Percentiles rank a stretch among this genome's conserved stretches.
phyloP scores from a whole-genome alignment of 2,888 invertebrate genomes.

The Patella caerulea region DNA sequence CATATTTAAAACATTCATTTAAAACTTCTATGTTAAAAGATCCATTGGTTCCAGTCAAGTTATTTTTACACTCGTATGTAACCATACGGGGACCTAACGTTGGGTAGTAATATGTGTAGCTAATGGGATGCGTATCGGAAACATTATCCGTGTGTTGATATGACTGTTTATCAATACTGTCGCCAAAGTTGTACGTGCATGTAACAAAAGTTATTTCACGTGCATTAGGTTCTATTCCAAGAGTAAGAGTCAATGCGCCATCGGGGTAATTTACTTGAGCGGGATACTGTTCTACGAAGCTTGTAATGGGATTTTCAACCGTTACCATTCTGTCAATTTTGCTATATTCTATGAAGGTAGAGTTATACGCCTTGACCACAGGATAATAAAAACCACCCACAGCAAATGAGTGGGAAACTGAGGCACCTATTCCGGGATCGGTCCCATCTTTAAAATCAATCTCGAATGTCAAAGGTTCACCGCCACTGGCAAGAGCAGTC shows the following conservation, averaged over 20 bases:
- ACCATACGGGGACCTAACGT: constrained; percentile 15
- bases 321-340: neutral
- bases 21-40: neutral
- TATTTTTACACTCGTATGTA: constrained; percentile 16
- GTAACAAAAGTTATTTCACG: neutral
- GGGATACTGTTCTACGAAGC: neutral
- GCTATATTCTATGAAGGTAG: neutral
- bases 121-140: neutral
- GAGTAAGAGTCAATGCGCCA: neutral
- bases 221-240: neutral
- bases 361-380: neutral
- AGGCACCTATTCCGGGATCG: neutral
- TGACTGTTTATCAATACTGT: constrained; percentile 12
- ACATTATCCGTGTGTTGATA: constrained; percentile 12
- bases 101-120: constrained; percentile 2
- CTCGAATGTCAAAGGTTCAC: neutral
- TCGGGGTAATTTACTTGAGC: neutral
- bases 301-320: neutral
- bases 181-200: constrained; percentile 17
- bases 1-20: constrained; percentile 15
- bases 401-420: neutral
- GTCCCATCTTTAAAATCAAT: constrained; percentile 14
- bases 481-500: neutral
- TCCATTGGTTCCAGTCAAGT: neutral
- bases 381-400: neutral